Conservation (phyloP, 2,113 vertebrate species). For the Myanophis thanlyinensis region DNA sequence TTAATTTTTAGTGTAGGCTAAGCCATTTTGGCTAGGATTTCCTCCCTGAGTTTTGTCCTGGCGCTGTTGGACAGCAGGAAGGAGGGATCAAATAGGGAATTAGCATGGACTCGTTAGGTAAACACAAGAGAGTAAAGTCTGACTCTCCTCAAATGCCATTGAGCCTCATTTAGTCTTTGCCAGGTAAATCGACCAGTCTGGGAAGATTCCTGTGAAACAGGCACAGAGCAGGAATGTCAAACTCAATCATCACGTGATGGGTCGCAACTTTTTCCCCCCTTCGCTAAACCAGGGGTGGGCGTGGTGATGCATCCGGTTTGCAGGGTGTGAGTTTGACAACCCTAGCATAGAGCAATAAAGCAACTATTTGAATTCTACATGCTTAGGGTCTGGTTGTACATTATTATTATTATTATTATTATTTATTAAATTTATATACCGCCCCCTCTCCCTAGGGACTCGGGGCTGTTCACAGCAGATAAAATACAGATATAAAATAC, state of each 20-base stretch:
- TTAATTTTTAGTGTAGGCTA: not conserved
- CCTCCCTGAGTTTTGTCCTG: not conserved
- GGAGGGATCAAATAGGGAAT: not conserved
- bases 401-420: too few species aligned
- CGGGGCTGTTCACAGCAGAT: too few species aligned
- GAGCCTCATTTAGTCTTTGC: not conserved
- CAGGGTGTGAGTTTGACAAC: too few species aligned
- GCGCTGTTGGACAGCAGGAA: not conserved
- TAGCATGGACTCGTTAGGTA: not conserved
- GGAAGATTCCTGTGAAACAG: not conserved
- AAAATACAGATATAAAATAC: too few species aligned
- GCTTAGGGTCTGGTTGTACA: too few species aligned
- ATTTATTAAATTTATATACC: too few species aligned
- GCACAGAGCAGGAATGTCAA: not conserved
- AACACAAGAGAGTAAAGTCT: not conserved
- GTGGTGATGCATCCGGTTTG: too few species aligned
- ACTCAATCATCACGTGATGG: too few species aligned
- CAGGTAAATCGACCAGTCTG: not conserved
- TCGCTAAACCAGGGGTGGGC: too few species aligned
- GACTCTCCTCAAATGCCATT: not conserved
- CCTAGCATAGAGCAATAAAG: not conserved
- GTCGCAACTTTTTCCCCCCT: too few species aligned
- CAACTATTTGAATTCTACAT: not conserved
- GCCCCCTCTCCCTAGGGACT: too few species aligned
- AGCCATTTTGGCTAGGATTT: not conserved